A percentile compares a stretch with the other conserved stretches of the same genome.
phyloP scores from a whole-genome alignment of 2,113 vertebrate species.

The Nyctereutes procyonoides region DNA sequence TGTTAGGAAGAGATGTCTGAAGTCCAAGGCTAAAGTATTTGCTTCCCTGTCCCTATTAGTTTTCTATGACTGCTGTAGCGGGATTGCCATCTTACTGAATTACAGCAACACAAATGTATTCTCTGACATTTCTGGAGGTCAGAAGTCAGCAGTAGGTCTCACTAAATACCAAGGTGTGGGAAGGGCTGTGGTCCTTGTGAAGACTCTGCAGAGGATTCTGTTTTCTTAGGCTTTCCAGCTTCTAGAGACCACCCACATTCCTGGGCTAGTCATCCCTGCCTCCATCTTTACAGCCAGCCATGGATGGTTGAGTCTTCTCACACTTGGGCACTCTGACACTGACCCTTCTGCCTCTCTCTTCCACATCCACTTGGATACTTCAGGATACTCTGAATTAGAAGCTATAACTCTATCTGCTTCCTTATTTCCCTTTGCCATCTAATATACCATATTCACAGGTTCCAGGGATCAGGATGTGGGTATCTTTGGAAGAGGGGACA shows the following conservation, averaged over 20 bases:
- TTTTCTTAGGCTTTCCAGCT: neutral
- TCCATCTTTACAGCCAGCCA: neutral
- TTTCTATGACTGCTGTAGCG: neutral
- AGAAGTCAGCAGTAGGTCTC: neutral
- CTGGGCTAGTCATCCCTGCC: neutral
- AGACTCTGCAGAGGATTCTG: neutral
- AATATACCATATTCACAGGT: neutral
- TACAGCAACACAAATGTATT: neutral
- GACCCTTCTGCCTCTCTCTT: neutral
- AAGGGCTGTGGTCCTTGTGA: neutral
- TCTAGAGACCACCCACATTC: neutral
- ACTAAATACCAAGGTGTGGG: neutral
- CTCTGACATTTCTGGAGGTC: neutral
- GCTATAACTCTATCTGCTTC: neutral
- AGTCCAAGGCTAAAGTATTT: neutral
- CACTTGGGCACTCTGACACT: neutral
- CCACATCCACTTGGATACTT: neutral
- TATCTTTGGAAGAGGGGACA: neutral
- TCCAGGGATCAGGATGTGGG: neutral
- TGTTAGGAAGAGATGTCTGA: neutral
- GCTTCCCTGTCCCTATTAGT: neutral
- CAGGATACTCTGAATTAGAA: neutral
- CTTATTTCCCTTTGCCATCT: neutral
- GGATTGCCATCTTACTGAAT: neutral
- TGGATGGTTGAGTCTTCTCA: too few species aligned